Conservation (phyloP, 2,888 invertebrate species). For the Saturnia japonica region DNA sequence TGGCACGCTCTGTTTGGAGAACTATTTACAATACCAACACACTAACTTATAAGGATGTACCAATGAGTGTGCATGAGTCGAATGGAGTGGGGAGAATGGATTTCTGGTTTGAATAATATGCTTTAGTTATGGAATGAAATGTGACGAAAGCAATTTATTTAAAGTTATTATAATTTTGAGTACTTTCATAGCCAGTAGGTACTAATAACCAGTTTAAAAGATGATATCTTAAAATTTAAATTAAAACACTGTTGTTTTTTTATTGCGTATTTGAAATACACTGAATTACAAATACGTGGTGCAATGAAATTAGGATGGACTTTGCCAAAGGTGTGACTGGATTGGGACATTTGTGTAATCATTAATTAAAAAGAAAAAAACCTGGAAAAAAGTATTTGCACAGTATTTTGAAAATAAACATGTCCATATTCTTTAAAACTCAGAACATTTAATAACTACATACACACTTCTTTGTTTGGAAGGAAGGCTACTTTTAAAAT, state of each 20-base stretch:
- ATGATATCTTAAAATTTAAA: background rate
- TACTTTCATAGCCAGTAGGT: background rate
- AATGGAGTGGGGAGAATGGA: background rate
- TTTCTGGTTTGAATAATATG: background rate
- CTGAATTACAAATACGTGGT: too few relatives aligned
- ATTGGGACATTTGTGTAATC: too few relatives aligned
- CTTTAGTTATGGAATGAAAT: background rate
- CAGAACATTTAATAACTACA: too few relatives aligned
- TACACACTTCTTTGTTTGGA: background rate
- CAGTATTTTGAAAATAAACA: too few relatives aligned
- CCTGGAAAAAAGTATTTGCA: too few relatives aligned
- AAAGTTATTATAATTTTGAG: background rate
- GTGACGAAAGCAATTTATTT: background rate
- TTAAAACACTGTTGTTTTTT: background rate
- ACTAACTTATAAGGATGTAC: too few relatives aligned
- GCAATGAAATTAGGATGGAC: too few relatives aligned
- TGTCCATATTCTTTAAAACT: too few relatives aligned
- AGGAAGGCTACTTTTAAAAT: background rate
- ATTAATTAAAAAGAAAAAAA: too few relatives aligned
- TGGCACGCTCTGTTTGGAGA: too few relatives aligned
- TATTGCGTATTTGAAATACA: background rate
- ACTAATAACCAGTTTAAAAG: background rate
- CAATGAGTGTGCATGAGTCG: background rate
- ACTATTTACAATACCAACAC: too few relatives aligned
- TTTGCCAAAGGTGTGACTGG: too few relatives aligned